These are phyloP conservation scores for Sebastes oblongus DNA, from an alignment of 2,797 vertebrate species.

Conservation along the genomic window DNA sequence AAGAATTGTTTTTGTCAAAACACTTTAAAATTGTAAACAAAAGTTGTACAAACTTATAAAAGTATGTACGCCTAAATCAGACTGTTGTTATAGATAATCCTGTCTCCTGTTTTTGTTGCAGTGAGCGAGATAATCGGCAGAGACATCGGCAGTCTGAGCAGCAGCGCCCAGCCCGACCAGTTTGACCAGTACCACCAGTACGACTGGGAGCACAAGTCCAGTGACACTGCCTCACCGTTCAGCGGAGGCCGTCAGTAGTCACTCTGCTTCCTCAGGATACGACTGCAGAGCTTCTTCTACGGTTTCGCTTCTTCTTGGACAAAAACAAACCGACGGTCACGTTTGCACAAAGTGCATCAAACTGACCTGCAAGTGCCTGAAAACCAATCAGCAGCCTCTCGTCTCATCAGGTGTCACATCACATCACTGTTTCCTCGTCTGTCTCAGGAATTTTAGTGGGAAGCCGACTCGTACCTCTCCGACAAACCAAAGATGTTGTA, in stretches of 20 bases:
- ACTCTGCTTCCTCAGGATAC: background rate
- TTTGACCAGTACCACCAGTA: constrained; percentile 31
- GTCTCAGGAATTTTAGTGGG: constrained; percentile 51
- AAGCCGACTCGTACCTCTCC: constrained; percentile 24
- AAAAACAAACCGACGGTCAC: no score
- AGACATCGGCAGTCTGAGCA: constrained; percentile 86
- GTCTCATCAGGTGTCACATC: constrained; percentile 1
- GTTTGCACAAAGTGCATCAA: background rate
- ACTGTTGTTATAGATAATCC: background rate
- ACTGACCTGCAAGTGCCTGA: constrained; percentile 62
- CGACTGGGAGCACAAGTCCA: constrained; percentile 48
- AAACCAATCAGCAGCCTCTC: constrained; percentile 16
- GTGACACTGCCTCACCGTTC: constrained; percentile 25
- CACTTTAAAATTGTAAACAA: no score
- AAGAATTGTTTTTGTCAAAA: no score
- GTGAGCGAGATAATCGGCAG: constrained; percentile 97
- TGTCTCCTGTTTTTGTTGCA: constrained; percentile 56
- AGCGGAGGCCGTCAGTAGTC: constrained; percentile 28
- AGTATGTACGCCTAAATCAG: fast-evolving
- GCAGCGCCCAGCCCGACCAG: constrained; percentile 24
- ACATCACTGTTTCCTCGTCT: background rate
- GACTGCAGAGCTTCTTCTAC: background rate
- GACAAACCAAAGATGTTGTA: constrained; percentile 52
- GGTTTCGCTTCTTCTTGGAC: constrained; percentile 3
- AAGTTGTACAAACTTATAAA: no score